Evolutionary conservation across 2,797 vertebrate species (phyloP).

Genomic region (Lagocephalus sceleratus): DNA sequence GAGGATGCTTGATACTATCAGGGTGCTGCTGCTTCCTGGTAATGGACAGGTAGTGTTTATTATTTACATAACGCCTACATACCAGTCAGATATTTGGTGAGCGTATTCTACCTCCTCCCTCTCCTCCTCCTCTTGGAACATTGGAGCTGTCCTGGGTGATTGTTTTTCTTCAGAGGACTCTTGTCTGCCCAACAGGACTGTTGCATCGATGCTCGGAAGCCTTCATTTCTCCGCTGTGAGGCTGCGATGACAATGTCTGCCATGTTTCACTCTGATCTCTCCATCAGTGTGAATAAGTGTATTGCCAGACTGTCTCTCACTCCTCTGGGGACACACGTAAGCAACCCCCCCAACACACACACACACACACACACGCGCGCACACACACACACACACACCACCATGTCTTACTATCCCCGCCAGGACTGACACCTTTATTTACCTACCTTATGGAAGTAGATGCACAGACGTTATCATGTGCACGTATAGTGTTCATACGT

Average conservation of each 20-base stretch:
- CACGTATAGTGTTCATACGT: background rate
- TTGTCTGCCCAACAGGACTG: slow-evolving; percentile 56
- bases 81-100: background rate
- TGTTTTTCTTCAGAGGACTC: slow-evolving; percentile 48
- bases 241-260: slow-evolving; percentile 72
- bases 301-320: slow-evolving; percentile 74
- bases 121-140: slow-evolving; percentile 24
- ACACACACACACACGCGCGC: background rate
- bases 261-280: slow-evolving; percentile 78
- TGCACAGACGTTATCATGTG: slow-evolving; percentile 23
- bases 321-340: slow-evolving; percentile 51
- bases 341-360: slow-evolving; percentile 38
- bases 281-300: slow-evolving; percentile 76
- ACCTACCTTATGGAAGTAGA: slow-evolving; percentile 66
- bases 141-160: slow-evolving; percentile 41
- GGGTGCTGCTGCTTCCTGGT: too few species aligned
- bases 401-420: slow-evolving; percentile 59
- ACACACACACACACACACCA: slow-evolving; percentile 1
- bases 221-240: slow-evolving; percentile 64
- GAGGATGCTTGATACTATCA: too few species aligned
- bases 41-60: too few species aligned
- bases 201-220: slow-evolving; percentile 57
- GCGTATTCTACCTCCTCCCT: background rate
- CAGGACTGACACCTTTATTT: slow-evolving; percentile 58
- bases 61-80: too few species aligned